phyloP scores from a whole-genome alignment of 1,140 invertebrate genomes.

The Pseudachorutes palmiensis region DNA sequence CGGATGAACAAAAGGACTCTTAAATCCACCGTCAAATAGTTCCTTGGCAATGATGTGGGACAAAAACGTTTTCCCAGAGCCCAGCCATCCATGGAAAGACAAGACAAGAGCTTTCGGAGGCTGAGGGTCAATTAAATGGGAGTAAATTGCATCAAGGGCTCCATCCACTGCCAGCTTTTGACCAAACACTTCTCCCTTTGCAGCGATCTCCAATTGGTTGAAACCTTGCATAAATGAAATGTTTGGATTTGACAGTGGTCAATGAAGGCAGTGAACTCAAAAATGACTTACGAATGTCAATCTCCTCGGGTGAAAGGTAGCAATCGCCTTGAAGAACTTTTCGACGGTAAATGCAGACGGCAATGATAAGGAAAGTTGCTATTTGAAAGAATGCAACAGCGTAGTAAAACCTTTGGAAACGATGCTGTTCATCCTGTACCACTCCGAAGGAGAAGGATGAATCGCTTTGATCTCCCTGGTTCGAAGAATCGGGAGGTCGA shows the following conservation, averaged over 20 bases:
- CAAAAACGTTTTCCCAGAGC: constrained; percentile 31
- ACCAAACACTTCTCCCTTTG: constrained; percentile 40
- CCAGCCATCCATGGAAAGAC: constrained; percentile 41
- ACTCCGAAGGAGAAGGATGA: too few relatives aligned
- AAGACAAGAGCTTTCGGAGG: constrained; percentile 45
- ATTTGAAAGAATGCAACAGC: too few relatives aligned
- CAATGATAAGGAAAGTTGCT: too few relatives aligned
- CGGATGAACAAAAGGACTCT: constrained; percentile 23
- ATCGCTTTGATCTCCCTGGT: too few relatives aligned
- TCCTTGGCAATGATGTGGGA: constrained; percentile 22
- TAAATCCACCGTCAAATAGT: constrained; percentile 30
- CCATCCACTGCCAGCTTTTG: constrained; percentile 43
- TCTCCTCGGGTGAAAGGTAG: too few relatives aligned
- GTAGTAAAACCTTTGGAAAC: too few relatives aligned
- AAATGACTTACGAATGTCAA: too few relatives aligned
- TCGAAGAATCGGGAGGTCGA: too few relatives aligned
- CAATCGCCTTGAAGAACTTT: too few relatives aligned
- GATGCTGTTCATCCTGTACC: too few relatives aligned
- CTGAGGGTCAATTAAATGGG: constrained; percentile 41
- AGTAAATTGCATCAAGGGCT: constrained; percentile 39
- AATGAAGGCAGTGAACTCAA: too few relatives aligned
- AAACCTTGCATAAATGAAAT: not conserved
- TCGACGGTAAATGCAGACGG: too few relatives aligned
- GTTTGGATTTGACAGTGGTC: not conserved
- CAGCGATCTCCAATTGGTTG: not conserved